Percentiles rank a stretch among this genome's conserved stretches.
These are phyloP conservation scores for Paedocypris micromegethes DNA, from an alignment of 2,797 vertebrate genomes.

Conservation along the genomic window DNA sequence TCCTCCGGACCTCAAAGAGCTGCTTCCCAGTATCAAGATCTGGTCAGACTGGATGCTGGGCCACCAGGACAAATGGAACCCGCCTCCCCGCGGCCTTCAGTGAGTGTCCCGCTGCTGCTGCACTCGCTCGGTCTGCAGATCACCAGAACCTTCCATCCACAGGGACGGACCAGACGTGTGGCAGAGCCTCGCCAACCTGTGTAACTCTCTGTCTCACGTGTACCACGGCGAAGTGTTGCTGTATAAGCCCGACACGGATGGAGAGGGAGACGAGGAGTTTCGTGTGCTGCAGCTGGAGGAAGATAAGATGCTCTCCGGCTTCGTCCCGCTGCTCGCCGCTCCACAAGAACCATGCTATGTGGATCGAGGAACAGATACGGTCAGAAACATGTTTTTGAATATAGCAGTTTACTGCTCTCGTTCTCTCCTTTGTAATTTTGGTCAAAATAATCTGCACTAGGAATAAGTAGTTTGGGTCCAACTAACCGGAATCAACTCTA, in stretches of 20 bases:
- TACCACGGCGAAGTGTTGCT: constrained; percentile 91
- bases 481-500: too few relatives aligned
- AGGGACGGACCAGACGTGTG: constrained; percentile 87
- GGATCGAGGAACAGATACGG: constrained; percentile 85
- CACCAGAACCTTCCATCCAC: constrained; percentile 9
- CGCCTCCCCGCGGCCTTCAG: constrained; percentile 80
- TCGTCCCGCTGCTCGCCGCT: constrained; percentile 71
- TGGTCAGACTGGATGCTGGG: constrained; percentile 99
- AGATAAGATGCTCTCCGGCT: constrained; percentile 72
- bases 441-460: too few relatives aligned
- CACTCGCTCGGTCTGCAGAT: too few relatives aligned
- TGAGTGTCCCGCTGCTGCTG: constrained; percentile 42
- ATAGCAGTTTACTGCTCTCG: too few relatives aligned
- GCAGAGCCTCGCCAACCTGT: constrained; percentile 89
- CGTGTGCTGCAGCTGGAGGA: constrained; percentile 71
- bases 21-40: constrained; percentile 92
- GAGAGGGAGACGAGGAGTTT: constrained; percentile 79
- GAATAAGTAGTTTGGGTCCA: too few relatives aligned
- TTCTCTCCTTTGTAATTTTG: too few relatives aligned
- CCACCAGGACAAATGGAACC: constrained; percentile 94
- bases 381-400: constrained; percentile 57
- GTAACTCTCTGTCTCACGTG: constrained; percentile 86
- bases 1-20: constrained; percentile 80
- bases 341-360: constrained; percentile 97
- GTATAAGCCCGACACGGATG: constrained; percentile 78